These are phyloP conservation scores for Lamprologus tigripictilis DNA, from an alignment of 2,113 vertebrate species.

Conservation along the genomic window DNA sequence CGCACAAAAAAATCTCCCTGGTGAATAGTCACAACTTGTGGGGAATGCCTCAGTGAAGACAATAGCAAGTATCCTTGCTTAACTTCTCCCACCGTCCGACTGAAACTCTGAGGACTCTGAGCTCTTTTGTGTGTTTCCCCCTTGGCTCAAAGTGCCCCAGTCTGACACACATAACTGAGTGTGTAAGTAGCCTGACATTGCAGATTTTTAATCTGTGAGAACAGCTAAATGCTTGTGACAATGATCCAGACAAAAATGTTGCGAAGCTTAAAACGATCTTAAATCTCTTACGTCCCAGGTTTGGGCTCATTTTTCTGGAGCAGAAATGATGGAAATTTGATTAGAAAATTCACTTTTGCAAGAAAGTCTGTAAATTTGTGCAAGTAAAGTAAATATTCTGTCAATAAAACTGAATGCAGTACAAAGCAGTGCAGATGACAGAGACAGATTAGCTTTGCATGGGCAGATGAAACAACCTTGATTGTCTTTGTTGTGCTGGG, in stretches of 20 bases:
- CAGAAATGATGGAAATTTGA: background rate
- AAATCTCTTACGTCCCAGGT: background rate
- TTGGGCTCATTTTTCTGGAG: background rate
- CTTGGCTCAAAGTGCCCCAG: background rate
- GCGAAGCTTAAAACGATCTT: background rate
- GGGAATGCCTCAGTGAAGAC: conserved; percentile 66
- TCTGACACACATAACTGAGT: background rate
- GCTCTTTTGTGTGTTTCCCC: background rate
- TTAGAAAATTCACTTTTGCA: background rate
- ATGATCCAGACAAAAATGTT: background rate
- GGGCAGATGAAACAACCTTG: too few relatives aligned
- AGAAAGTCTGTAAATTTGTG: background rate
- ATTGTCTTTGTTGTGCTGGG: background rate
- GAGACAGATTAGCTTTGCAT: background rate
- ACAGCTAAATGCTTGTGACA: background rate
- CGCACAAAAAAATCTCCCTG: conserved; percentile 52
- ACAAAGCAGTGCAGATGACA: background rate
- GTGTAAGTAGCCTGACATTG: background rate
- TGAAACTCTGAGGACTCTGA: background rate
- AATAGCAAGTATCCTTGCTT: conserved; percentile 53
- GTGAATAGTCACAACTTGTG: conserved; percentile 45
- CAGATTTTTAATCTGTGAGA: background rate
- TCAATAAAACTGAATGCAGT: background rate
- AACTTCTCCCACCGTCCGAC: conserved; percentile 35
- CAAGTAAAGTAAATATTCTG: background rate